These are phyloP conservation scores for Podocnemis expansa DNA, from an alignment of 2,113 vertebrate species.

Conservation along the genomic window DNA sequence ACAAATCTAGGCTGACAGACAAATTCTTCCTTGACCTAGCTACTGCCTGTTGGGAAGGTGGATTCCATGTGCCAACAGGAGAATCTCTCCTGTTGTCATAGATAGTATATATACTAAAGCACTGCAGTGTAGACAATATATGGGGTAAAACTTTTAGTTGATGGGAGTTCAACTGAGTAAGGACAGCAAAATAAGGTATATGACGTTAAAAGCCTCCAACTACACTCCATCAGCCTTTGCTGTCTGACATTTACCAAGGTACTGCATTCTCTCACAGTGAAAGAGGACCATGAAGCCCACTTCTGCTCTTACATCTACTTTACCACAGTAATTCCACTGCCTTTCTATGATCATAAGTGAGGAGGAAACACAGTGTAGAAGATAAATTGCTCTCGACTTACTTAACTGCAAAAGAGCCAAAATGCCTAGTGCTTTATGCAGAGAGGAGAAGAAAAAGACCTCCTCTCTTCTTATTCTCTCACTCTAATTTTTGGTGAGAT, in stretches of 20 bases:
- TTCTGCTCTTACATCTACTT: not conserved
- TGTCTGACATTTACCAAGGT: not conserved
- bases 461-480: not conserved
- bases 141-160: not conserved
- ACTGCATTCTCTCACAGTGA: not conserved
- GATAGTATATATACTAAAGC: not conserved
- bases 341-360: not conserved
- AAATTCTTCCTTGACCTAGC: not conserved
- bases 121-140: not conserved
- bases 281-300: not conserved
- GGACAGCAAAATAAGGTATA: constrained; percentile 20
- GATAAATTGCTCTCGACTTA: not conserved
- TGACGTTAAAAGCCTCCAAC: not conserved
- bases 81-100: not conserved
- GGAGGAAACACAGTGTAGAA: not conserved
- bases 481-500: not conserved
- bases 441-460: not conserved
- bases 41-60: not conserved
- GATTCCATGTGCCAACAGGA: not conserved
- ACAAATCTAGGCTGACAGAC: not conserved
- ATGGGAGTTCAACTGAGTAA: not conserved
- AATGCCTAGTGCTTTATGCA: not conserved
- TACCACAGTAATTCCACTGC: rapidly evolving
- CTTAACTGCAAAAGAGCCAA: not conserved
- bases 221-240: not conserved